phyloP scores from a whole-genome alignment of 1,140 invertebrate genomes.

The Cardiocondyla obscurior region DNA sequence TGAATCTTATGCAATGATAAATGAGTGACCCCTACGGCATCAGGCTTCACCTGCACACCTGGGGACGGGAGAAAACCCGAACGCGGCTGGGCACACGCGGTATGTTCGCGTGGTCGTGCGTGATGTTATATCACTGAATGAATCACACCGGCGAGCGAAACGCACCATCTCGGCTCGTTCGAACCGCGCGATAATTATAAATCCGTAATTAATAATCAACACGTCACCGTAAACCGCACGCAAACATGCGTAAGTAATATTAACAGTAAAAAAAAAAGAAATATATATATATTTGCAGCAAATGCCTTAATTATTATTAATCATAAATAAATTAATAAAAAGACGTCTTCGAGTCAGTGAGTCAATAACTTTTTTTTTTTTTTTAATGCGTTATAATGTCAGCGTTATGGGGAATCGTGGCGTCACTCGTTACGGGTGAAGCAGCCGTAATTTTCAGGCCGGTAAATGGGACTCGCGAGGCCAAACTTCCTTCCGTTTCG shows the following conservation, averaged over 20 bases:
- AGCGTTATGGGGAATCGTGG: too few species aligned
- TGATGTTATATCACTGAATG: conserved; percentile 58
- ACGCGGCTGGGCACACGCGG: background rate
- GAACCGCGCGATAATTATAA: conserved; percentile 32
- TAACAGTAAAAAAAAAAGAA: background rate
- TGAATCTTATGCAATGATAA: conserved; percentile 83
- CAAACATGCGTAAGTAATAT: too few species aligned
- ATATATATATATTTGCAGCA: background rate
- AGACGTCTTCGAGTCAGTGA: background rate
- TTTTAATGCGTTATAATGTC: too few species aligned
- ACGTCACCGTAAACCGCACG: background rate
- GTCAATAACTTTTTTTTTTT: too few species aligned
- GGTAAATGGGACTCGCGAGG: conserved; percentile 61
- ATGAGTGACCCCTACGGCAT: conserved; percentile 73
- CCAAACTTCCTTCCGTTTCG: conserved; percentile 55
- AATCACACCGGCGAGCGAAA: conserved; percentile 15
- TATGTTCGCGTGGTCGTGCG: background rate
- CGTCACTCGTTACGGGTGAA: conserved; percentile 29
- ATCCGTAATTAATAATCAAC: conserved; percentile 43
- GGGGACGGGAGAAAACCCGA: conserved; percentile 43
- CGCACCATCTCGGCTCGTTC: background rate
- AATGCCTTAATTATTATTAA: background rate
- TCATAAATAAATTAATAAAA: too few species aligned
- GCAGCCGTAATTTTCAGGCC: conserved; percentile 52
- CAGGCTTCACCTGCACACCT: conserved; percentile 69